Conservation (phyloP, 2,113 vertebrate species). For the Pterocles gutturalis region DNA sequence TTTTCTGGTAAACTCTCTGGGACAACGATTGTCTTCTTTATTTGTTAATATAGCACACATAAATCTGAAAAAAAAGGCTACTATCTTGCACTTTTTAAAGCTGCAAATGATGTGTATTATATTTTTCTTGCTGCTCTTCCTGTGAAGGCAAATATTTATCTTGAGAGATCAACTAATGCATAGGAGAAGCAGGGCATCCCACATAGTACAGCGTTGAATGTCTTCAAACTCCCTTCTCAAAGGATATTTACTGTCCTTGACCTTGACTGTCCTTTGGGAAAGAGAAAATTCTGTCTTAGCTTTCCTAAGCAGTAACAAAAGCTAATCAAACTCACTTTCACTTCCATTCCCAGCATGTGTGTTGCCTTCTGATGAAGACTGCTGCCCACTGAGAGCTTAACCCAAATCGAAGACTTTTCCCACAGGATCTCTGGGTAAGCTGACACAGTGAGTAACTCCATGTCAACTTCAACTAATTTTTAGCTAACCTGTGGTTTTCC, state of each 20-base stretch:
- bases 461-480: not conserved
- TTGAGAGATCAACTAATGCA: not conserved
- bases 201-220: not conserved
- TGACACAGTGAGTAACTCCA: not conserved
- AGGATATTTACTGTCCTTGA: not conserved
- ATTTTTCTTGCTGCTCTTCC: not conserved
- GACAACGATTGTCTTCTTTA: not conserved
- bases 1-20: not conserved
- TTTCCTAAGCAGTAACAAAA: constrained; percentile 10
- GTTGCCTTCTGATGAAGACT: not conserved
- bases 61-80: not conserved
- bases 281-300: not conserved
- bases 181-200: not conserved
- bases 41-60: not conserved
- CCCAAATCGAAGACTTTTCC: not conserved
- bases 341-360: not conserved
- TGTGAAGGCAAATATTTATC: constrained; percentile 22
- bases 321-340: not conserved
- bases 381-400: not conserved
- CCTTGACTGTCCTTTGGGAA: not conserved
- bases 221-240: not conserved
- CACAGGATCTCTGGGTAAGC: not conserved
- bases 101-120: not conserved
- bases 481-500: not conserved
- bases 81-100: not conserved